A percentile compares a stretch with the other conserved stretches of the same genome.
These are phyloP conservation scores for Trypoxylon attenuatum DNA, from an alignment of 2,888 invertebrate genomes.

Conservation along the genomic window DNA sequence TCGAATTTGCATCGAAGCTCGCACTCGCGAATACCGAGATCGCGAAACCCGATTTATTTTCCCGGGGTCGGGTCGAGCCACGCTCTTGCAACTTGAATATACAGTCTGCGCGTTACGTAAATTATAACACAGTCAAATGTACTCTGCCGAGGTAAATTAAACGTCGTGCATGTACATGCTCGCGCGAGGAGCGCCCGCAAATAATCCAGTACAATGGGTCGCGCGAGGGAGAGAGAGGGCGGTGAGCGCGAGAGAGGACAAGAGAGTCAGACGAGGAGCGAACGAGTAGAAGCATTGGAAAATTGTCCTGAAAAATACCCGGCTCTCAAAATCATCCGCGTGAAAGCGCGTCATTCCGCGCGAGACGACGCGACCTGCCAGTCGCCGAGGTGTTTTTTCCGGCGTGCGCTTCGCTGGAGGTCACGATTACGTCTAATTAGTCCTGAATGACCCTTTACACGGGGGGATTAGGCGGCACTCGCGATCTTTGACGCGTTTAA, in stretches of 20 bases:
- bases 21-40: not conserved
- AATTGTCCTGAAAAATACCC: not conserved
- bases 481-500: slow-evolving; percentile 22
- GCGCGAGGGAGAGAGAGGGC: not conserved
- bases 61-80: not conserved
- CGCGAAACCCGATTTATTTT: not conserved
- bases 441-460: slow-evolving; percentile 9
- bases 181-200: not conserved
- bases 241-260: not conserved
- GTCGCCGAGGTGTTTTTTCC: too few relatives aligned
- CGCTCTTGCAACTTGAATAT: not conserved
- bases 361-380: too few relatives aligned
- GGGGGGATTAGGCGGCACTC: too few relatives aligned
- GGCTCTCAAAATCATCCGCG: not conserved
- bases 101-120: not conserved
- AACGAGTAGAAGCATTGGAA: not conserved
- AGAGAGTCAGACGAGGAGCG: not conserved
- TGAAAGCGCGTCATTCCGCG: too few relatives aligned
- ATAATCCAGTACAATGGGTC: not conserved
- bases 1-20: slow-evolving; percentile 4
- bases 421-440: slow-evolving; percentile 35
- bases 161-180: not conserved
- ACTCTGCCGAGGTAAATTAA: not conserved
- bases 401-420: too few relatives aligned
- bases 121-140: not conserved